A percentile compares a stretch with the other conserved stretches of the same genome.
phyloP scores from a whole-genome alignment of 30 jellyfish, hydroid and myxozoan genomes.

The Aurelia sp. region DNA sequence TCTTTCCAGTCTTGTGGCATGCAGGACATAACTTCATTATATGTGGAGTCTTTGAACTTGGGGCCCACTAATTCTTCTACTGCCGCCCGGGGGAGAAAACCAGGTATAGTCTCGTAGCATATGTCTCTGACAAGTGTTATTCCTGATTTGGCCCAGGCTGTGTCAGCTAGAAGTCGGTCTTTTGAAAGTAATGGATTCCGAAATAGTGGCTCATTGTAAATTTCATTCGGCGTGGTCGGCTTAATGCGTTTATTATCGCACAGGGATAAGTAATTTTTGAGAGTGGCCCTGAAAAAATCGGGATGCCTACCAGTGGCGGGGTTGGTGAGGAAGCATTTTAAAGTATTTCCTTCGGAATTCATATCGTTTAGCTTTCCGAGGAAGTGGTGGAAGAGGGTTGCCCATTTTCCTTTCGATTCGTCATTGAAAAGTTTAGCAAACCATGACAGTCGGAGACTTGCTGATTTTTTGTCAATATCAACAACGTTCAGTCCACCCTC shows the following conservation, averaged over 20 bases:
- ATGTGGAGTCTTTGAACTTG: too few relatives aligned
- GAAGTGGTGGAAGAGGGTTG: neutral
- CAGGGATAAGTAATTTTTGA: neutral
- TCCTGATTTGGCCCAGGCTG: neutral
- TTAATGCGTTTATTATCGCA: neutral
- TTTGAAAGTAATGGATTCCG: neutral
- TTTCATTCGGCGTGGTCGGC: neutral
- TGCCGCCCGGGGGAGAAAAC: too few relatives aligned
- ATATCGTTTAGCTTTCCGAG: neutral
- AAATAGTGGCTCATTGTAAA: neutral
- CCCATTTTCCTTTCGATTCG: neutral
- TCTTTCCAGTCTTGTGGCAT: too few relatives aligned
- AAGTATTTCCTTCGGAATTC: neutral
- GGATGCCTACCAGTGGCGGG: neutral
- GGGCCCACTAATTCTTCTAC: too few relatives aligned
- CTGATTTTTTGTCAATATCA: slow-evolving; percentile 3
- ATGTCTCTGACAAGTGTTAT: neutral
- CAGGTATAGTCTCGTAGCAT: too few relatives aligned
- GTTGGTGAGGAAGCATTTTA: neutral
- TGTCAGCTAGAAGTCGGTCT: neutral
- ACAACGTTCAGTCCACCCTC: slow-evolving; percentile 35
- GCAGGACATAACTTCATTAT: too few relatives aligned
- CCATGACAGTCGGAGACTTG: slow-evolving; percentile 26
- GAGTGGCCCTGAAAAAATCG: neutral
- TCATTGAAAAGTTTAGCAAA: slow-evolving; percentile 21